Evolutionary conservation across 2,113 vertebrate genomes (phyloP).

Genomic region (Muntiacus muntjak): DNA sequence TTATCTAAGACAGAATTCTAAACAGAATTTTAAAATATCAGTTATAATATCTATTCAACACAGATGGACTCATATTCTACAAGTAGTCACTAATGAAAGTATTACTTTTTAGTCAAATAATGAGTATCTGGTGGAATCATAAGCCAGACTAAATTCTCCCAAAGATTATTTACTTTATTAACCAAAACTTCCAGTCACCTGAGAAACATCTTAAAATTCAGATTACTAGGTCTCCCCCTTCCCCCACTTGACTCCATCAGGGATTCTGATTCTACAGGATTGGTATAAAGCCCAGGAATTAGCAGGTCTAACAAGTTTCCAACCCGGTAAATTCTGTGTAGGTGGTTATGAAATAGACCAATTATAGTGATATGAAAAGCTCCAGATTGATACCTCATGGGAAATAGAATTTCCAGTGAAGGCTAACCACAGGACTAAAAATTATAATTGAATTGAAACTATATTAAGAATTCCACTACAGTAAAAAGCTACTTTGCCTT

Average conservation of each 20-base stretch:
- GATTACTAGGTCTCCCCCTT: background rate
- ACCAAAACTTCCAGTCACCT: background rate
- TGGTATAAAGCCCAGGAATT: background rate
- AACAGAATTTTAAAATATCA: background rate
- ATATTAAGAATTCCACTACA: constrained; percentile 33
- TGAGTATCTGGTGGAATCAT: background rate
- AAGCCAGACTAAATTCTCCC: background rate
- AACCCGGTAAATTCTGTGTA: background rate
- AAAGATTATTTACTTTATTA: background rate
- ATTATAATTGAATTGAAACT: background rate
- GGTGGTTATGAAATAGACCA: background rate
- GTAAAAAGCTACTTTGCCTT: constrained; percentile 24
- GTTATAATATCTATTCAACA: constrained; percentile 12
- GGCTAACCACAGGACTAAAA: background rate
- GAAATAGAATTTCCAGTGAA: background rate
- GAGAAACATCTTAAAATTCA: background rate
- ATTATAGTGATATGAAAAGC: background rate
- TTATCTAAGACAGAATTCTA: constrained; percentile 3
- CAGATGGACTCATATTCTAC: background rate
- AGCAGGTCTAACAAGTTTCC: background rate
- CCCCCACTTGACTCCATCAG: accelerated
- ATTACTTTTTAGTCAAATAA: background rate
- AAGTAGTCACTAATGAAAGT: background rate
- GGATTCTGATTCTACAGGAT: background rate
- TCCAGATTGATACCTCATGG: background rate